Base-by-base conservation (phyloP, 2,113 vertebrate genomes). In the Sinocyclocheilus maitianheensis region DNA sequence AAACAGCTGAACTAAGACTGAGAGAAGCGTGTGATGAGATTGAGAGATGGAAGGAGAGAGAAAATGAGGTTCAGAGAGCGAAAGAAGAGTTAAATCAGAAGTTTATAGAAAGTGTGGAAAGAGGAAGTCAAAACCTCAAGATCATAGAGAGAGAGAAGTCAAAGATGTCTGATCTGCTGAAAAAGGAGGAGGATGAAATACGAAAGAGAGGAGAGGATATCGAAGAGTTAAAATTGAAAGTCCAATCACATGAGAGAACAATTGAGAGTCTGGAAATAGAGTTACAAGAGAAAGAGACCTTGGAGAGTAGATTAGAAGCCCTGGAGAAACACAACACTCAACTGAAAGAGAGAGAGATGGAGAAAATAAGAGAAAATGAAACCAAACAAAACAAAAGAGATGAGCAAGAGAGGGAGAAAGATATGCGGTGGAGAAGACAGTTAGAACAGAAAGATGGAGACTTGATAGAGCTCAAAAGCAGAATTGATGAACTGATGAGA, bases 251-350 rank as follows among this genome's bases (percentile, higher is more conserved):
- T 46, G 84, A 91, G 51, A 77, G 43, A 24, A 78, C 79, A 24
- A 60, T 88, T 51, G 89, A 86, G 60, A 77, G 67, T n/a, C 86
- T 95, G 46, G 53, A 89, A 20, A 89, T 90, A 65, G 92, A 95
- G 77, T 7, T 46, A 34, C 53, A 84, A 72, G 65, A 84, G 48
- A 84, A 85, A 62, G 85, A 90, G 69, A 53, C 37, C 8, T 16
- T 12, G 85, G 71, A 87, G 86, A 58, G 48, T 83, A 90, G 22
- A 85, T 88, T 91, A 90, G 78, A 93, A 89, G 87, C 18, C 22
- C 89, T 91, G 85, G 34, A 34, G 88, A 90, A 63, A 79, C 86
- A 91, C 88, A 94, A 93, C 40, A 86, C 90, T 55, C 60, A 82
- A 63, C 40, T 74, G 69, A 30, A 75, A 78, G 67, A 82, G 37